Percentiles rank a stretch among this genome's conserved stretches.
Evolutionary conservation across 2,888 invertebrate genomes (phyloP).

Genomic region (Liodrosophila aerea): DNA sequence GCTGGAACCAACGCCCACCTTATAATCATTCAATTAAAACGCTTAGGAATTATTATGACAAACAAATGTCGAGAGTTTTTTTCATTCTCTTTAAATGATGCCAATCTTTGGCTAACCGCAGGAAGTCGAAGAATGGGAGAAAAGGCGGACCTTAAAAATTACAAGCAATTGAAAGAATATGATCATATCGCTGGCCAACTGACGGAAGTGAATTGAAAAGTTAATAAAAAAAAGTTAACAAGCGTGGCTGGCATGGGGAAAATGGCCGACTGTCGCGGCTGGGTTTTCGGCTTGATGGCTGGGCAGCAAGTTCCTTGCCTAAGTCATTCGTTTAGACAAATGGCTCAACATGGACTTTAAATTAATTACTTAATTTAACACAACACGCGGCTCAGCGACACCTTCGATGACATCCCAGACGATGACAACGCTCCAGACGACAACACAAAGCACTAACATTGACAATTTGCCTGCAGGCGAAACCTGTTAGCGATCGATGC

Average conservation of each 20-base stretch:
- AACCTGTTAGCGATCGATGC: conserved; percentile 60
- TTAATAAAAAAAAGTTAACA: conserved; percentile 35
- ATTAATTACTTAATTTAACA: conserved; percentile 77
- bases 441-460: conserved; percentile 71
- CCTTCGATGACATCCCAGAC: conserved; percentile 59
- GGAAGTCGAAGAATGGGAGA: conserved; percentile 51
- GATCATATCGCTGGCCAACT: conserved; percentile 55
- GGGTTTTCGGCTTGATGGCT: too few relatives aligned
- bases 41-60: conserved; percentile 74
- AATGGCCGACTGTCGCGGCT: conserved; percentile 42
- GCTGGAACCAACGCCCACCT: conserved; percentile 64
- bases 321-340: conserved; percentile 71
- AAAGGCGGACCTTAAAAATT: conserved; percentile 37
- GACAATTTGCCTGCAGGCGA: conserved; percentile 48
- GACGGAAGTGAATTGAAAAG: conserved; percentile 66
- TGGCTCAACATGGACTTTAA: conserved; percentile 71
- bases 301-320: conserved; percentile 57
- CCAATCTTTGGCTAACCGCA: conserved; percentile 61
- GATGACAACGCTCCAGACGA: conserved; percentile 41
- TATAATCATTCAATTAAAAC: conserved; percentile 76
- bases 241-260: conserved; percentile 40
- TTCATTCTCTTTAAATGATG: conserved; percentile 47
- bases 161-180: conserved; percentile 61
- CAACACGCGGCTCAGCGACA: conserved; percentile 66
- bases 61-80: conserved; percentile 64